These are phyloP conservation scores for Sparus aurata DNA, from an alignment of 2,797 vertebrate genomes.

Conservation along the genomic window DNA sequence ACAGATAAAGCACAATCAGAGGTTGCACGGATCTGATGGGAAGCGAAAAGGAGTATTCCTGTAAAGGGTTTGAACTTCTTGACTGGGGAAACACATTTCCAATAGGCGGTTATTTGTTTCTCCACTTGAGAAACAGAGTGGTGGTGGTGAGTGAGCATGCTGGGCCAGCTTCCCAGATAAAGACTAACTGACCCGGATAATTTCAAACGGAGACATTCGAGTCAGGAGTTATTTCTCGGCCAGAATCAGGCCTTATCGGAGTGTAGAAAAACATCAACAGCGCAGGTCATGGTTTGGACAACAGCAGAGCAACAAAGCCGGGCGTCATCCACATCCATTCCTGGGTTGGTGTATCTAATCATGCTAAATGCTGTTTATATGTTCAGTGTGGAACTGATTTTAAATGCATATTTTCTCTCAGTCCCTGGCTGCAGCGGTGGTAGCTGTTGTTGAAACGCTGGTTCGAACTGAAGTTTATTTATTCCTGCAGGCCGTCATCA, in stretches of 20 bases:
- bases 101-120: conserved; percentile 36
- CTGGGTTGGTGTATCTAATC: conserved; percentile 47
- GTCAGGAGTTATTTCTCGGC: not conserved
- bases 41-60: conserved; percentile 45
- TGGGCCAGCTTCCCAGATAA: conserved; percentile 39
- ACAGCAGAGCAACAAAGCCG: conserved; percentile 28
- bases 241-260: conserved; percentile 39
- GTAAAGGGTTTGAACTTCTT: conserved; percentile 53
- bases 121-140: conserved; percentile 16
- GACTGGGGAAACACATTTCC: conserved; percentile 47
- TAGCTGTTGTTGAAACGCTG: conserved; percentile 34
- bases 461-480: conserved; percentile 50
- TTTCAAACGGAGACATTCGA: conserved; percentile 35
- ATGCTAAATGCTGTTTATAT: conserved; percentile 53
- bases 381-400: conserved; percentile 50
- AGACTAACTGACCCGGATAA: conserved; percentile 23
- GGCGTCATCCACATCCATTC: conserved; percentile 38
- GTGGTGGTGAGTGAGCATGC: conserved; percentile 30
- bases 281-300: conserved; percentile 48
- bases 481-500: conserved; percentile 45
- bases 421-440: conserved; percentile 15
- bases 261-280: conserved; percentile 28
- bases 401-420: conserved; percentile 51
- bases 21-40: conserved; percentile 27
- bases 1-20: conserved; percentile 27